A percentile compares a stretch with the other conserved stretches of the same genome.
phyloP scores from a whole-genome alignment of 2,797 vertebrate genomes.

The Hylomyscus alleni region DNA sequence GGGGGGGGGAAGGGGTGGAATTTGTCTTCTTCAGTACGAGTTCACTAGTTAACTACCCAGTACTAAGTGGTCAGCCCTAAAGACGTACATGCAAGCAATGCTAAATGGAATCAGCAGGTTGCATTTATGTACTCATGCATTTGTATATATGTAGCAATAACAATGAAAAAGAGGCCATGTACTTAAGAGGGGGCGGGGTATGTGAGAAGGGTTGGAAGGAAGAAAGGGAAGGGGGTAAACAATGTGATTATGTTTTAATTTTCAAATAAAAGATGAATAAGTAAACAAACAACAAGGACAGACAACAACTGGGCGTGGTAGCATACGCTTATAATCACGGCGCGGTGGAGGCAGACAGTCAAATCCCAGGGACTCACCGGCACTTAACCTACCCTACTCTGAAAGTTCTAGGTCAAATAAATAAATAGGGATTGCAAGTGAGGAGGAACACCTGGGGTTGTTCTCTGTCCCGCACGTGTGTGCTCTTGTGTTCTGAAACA shows the following conservation, averaged over 20 bases:
- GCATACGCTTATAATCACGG: not conserved
- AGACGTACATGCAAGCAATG: not conserved
- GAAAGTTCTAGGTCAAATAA: not conserved
- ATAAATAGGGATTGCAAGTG: not conserved
- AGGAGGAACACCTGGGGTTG: not conserved
- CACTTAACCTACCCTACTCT: not conserved
- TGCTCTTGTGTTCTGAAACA: not conserved
- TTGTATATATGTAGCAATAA: not conserved
- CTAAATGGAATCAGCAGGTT: not conserved
- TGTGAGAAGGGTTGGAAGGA: not conserved
- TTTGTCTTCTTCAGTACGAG: not conserved
- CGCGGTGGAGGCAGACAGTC: not conserved
- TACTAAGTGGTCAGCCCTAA: not conserved
- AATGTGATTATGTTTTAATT: not conserved
- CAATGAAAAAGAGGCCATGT: not conserved
- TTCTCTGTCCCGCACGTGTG: not conserved
- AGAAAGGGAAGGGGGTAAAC: not conserved
- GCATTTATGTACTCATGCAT: not conserved
- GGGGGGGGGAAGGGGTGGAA: no score
- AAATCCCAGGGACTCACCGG: not conserved
- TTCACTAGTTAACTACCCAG: not conserved
- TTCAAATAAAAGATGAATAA: not conserved
- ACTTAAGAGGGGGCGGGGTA: no score
- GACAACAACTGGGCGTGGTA: not conserved
- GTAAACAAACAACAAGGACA: not conserved